Evolutionary conservation across 2,888 invertebrate genomes (phyloP).

Genomic region (Ellobium chinense): DNA sequence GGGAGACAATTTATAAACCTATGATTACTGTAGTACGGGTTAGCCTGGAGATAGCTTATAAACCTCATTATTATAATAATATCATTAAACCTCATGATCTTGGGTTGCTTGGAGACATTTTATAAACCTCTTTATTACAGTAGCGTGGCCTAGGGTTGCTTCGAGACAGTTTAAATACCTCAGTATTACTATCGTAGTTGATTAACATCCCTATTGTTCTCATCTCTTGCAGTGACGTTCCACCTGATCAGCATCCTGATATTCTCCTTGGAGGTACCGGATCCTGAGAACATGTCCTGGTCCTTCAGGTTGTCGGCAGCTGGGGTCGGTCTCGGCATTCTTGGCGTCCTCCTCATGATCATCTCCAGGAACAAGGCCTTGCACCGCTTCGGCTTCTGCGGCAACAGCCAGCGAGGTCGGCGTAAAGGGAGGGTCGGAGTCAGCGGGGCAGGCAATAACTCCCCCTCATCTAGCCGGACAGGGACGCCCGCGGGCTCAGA

Average conservation of each 20-base stretch:
- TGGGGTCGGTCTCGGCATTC: not conserved
- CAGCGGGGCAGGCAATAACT: not conserved
- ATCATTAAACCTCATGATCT: too few relatives aligned
- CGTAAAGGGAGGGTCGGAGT: not conserved
- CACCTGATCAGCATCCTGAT: slow-evolving; percentile 27
- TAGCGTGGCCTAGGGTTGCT: too few relatives aligned
- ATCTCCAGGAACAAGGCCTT: slow-evolving; percentile 36
- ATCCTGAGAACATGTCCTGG: slow-evolving; percentile 23
- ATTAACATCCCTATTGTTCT: too few relatives aligned
- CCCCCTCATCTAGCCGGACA: not conserved
- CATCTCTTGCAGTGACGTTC: slow-evolving; percentile 21
- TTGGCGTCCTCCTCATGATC: slow-evolving; percentile 24
- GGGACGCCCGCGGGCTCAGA: not conserved
- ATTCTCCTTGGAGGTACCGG: slow-evolving; percentile 11
- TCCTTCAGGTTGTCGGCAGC: slow-evolving; percentile 36
- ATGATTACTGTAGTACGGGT: too few relatives aligned
- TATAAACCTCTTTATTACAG: too few relatives aligned
- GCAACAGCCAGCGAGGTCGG: not conserved
- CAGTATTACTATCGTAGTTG: too few relatives aligned
- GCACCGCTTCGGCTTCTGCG: slow-evolving; percentile 1
- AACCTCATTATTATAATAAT: too few relatives aligned
- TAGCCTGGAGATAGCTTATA: too few relatives aligned
- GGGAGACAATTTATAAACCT: too few relatives aligned
- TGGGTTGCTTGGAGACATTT: too few relatives aligned
- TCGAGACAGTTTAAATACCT: too few relatives aligned